Evolutionary conservation across 2,888 invertebrate genomes (phyloP), one percentile per base, ranked within the genome.

Genomic region (Troglohyphantes excavatus): DNA sequence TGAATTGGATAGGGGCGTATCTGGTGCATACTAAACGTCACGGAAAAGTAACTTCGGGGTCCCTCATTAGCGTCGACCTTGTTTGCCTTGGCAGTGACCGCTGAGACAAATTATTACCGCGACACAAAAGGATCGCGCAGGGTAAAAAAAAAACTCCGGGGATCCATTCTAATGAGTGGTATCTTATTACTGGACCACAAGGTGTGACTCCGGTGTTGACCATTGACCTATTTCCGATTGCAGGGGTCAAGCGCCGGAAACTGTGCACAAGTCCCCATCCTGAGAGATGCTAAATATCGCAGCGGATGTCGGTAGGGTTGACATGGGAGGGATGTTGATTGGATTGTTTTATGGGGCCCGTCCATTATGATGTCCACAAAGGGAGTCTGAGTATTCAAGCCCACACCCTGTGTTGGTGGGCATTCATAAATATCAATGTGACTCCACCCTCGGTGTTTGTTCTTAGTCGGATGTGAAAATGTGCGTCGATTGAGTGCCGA

Each of bases 11-110:
- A 65, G n/a, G 65, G n/a, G 23, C 7, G 21, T 65, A 78, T 78
- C 73, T 87, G 39, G 79, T 81, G 73, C 87, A 75, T 87, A 81
- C 19, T 33, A 33, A 78, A 67, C 72, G 79, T 73, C 79, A 87
- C 53, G 87, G 87, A 81, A 81, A 87, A 81, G 81, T 87, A 81
- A 81, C 81, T 29, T 19, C 21, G 23, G 17, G 26, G 59, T 33
- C 26, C 61, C 67, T 87, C 72, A 87, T 87, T 87, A 87, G 46
- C n/a, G 6, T 26, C 79, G 87, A 87, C 87, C 87, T 87, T 87
- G 87, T 87, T 87, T 61, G 26, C 87, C 87, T 87, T 87, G 87
- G 65, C 81, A 81, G 70, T 87, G 87, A 87, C 87, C 79, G 33
- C 33, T 65, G 33, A 65, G 72, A 61, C 75, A 73, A 72, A 79